Percentiles rank a stretch among this genome's conserved stretches.
Conservation (phyloP, 2,888 invertebrate species). For the Acanthoscelides obtectus region DNA sequence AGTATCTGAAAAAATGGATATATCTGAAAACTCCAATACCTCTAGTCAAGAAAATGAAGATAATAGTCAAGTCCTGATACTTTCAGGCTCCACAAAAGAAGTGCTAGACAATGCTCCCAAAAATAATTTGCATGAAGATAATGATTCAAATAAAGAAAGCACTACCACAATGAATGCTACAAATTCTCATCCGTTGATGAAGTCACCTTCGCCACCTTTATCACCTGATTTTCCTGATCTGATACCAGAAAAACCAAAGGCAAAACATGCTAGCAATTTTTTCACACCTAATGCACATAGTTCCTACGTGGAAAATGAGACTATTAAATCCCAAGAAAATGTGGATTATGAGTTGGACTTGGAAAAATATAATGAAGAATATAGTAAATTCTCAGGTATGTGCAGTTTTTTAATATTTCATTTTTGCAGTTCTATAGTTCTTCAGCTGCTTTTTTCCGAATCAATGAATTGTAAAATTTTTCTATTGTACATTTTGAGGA, state of each 20-base stretch:
- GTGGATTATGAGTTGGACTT: not conserved
- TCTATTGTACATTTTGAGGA: too few relatives aligned
- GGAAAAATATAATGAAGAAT: not conserved
- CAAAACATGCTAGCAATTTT: conserved; percentile 26
- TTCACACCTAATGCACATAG: conserved; percentile 41
- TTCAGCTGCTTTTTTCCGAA: too few relatives aligned
- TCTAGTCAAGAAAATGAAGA: conserved; percentile 22
- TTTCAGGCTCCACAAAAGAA: conserved; percentile 17
- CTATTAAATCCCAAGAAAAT: not conserved
- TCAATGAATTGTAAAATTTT: too few relatives aligned
- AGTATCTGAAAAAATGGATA: conserved; percentile 34
- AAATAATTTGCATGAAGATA: conserved; percentile 21
- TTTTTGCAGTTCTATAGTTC: too few relatives aligned
- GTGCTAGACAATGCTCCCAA: conserved; percentile 19
- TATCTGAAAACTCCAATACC: conserved; percentile 32
- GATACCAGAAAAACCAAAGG: conserved; percentile 41
- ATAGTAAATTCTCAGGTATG: not conserved
- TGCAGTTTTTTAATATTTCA: conserved; percentile 21
- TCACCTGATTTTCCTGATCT: conserved; percentile 44
- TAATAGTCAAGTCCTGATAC: conserved; percentile 26
- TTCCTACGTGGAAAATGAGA: conserved; percentile 24
- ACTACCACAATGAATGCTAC: conserved; percentile 37
- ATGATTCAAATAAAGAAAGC: conserved; percentile 15
- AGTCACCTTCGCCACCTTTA: conserved; percentile 38
- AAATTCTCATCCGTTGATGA: conserved; percentile 46